Evolutionary conservation across 2,888 invertebrate species (phyloP), one percentile per base, ranked within the genome.

Genomic region (Metacarcinus magister): DNA sequence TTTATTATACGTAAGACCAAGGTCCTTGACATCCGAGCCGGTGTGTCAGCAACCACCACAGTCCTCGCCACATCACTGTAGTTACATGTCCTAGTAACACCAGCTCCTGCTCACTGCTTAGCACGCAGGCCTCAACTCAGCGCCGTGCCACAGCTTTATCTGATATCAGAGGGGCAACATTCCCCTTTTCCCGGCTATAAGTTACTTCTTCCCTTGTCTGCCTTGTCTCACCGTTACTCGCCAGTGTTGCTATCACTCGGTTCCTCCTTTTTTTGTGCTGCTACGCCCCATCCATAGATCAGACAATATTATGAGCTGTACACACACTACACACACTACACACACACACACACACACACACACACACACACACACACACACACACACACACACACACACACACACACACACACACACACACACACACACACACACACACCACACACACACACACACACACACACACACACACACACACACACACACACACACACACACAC

Each of bases 291-390:
- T 60, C 10, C 23, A 60, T 3, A 0, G 23, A 3, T 23, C 23
- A 60, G 60, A 60, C 23, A 19, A 23, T 23, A 19, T 60, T 23
- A 23, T 60, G 23, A 60, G 23, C 19, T 19, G 19, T 23, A 60
- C 19, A 60, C 60, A 60, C 60, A 60, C 60, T 19, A 60, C 60
- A 60, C 60, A 60, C 60, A 60, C 89, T n/a, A 43, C 43, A 89
- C 89, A 89, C 89, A 89, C 89, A 89, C 89, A 89, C 39, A 89
- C 89, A 89, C 89, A 89, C 89, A 89, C 89, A 89, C 89, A 28
- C 89, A 89, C n/a, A 89, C 89, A 89, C n/a, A n/a, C 89, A 89
- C 89, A 89, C 89, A 89, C 89, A 54, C 54, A 54, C 54, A 54
- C 54, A 54, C 54, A 54, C 54, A 54, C 54, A 54, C 54, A 54